Evolutionary conservation across 2,888 invertebrate genomes (phyloP).

Genomic region (Melikaiella ostensackeni): DNA sequence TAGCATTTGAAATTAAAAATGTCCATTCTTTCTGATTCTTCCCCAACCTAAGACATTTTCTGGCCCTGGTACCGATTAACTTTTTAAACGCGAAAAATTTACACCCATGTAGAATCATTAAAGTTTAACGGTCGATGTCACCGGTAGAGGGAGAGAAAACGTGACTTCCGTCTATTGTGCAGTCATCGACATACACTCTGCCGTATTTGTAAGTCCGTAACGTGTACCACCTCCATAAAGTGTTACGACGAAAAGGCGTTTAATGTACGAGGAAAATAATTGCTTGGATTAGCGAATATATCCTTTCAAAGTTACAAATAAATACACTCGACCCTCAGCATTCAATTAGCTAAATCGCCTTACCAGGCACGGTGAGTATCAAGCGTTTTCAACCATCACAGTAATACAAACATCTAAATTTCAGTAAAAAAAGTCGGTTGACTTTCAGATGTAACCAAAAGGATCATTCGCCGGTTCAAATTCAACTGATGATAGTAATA

Average conservation of each 20-base stretch:
- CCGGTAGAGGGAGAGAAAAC: background rate
- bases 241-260: background rate
- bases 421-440: too few species aligned
- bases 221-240: background rate
- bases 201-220: slow-evolving; percentile 6
- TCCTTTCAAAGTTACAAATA: background rate
- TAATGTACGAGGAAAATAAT: slow-evolving; percentile 8
- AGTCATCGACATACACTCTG: background rate
- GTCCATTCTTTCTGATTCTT: too few species aligned
- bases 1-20: too few species aligned
- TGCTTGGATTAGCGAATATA: background rate
- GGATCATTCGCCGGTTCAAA: too few species aligned
- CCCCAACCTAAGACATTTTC: background rate
- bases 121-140: background rate
- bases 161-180: slow-evolving; percentile 7
- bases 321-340: background rate
- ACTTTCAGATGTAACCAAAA: too few species aligned
- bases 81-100: background rate
- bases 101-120: background rate
- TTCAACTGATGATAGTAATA: too few species aligned
- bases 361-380: background rate
- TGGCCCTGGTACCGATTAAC: background rate
- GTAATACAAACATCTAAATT: too few species aligned
- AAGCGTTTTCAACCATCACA: too few species aligned
- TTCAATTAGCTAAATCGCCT: background rate